Evolutionary conservation across 2,113 vertebrate genomes (phyloP).

Genomic region (Tragelaphus strepsiceros): DNA sequence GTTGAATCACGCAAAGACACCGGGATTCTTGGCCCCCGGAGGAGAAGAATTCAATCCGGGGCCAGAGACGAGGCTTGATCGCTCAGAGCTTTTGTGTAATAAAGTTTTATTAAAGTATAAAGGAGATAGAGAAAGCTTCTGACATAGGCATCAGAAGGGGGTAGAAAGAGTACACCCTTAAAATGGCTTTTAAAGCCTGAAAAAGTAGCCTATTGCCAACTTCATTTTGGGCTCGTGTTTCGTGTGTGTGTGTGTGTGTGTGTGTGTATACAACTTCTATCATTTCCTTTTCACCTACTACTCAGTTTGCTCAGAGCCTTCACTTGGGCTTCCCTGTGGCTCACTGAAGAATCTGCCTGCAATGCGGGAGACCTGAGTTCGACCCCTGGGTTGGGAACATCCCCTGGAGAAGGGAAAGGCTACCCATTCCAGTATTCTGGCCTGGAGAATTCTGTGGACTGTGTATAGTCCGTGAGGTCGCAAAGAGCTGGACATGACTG

Average conservation of each 20-base stretch:
- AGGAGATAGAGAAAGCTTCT: too few relatives aligned
- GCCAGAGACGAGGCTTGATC: too few relatives aligned
- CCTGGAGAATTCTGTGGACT: background rate
- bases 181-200: background rate
- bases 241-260: background rate
- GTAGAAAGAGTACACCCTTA: too few relatives aligned
- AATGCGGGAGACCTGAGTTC: background rate
- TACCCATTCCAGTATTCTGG: background rate
- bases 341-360: background rate
- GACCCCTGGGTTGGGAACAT: background rate
- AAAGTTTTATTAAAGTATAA: too few relatives aligned
- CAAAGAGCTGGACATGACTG: background rate
- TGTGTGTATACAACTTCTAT: background rate
- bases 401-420: background rate
- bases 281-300: background rate
- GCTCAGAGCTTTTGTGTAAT: too few relatives aligned
- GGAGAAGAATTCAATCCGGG: too few relatives aligned
- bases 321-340: background rate
- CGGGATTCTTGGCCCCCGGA: too few relatives aligned
- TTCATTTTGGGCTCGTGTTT: background rate
- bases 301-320: background rate
- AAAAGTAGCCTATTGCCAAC: background rate
- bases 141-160: too few relatives aligned
- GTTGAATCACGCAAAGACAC: too few relatives aligned
- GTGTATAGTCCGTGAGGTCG: background rate